A percentile compares a stretch with the other conserved stretches of the same genome.
These are phyloP conservation scores for Macrocentrus cingulum DNA, from an alignment of 1,140 invertebrate genomes.

Conservation along the genomic window DNA sequence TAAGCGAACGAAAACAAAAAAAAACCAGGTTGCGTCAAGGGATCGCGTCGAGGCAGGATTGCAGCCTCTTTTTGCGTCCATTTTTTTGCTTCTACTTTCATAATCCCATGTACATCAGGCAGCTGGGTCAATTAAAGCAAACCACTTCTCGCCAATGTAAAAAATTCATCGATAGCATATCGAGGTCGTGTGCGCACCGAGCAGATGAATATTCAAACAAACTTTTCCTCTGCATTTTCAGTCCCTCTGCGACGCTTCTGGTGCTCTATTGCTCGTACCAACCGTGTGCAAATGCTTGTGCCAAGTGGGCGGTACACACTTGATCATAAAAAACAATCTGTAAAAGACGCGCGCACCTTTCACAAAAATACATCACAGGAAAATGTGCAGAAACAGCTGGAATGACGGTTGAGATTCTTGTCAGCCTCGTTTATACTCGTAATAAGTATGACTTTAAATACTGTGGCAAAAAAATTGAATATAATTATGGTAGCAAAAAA, in stretches of 20 bases:
- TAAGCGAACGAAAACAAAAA: constrained; percentile 2
- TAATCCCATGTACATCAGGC: constrained; percentile 3
- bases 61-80: background rate
- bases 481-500: too few relatives aligned
- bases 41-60: background rate
- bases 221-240: constrained; percentile 22
- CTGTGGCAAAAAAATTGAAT: too few relatives aligned
- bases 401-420: too few relatives aligned
- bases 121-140: constrained; percentile 21
- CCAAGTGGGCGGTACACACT: too few relatives aligned
- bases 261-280: background rate
- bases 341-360: too few relatives aligned
- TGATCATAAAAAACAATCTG: background rate
- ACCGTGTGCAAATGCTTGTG: background rate
- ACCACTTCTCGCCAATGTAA: constrained; percentile 27
- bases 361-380: too few relatives aligned
- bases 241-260: background rate
- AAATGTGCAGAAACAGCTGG: too few relatives aligned
- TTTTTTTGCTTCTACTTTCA: constrained; percentile 11
- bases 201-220: constrained; percentile 21
- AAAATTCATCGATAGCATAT: constrained; percentile 30
- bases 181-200: background rate
- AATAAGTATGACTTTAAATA: too few relatives aligned
- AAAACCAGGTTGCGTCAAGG: constrained; percentile 3
- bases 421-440: too few relatives aligned